These are phyloP conservation scores for Choristoneura rosaceana DNA, from an alignment of 2,888 invertebrate species.

Conservation along the genomic window DNA sequence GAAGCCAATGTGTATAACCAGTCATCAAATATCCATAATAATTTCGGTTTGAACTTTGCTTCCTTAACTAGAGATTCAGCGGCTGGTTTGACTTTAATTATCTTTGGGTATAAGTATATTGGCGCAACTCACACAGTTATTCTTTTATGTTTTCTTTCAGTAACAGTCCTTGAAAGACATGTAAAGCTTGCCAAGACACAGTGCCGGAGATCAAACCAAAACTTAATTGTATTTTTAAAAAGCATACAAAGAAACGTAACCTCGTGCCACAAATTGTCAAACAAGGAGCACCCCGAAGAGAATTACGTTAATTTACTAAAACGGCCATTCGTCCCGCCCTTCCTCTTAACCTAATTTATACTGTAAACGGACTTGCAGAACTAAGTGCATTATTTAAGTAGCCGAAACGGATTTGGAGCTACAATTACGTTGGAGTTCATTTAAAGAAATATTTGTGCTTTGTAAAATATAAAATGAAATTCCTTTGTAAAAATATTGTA, in stretches of 20 bases:
- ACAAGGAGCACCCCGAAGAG: slow-evolving; percentile 16
- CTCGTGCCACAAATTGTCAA: slow-evolving; percentile 16
- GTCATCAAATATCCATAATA: too few relatives aligned
- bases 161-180: too few relatives aligned
- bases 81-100: too few relatives aligned
- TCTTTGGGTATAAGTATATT: too few relatives aligned
- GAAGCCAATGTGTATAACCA: too few relatives aligned
- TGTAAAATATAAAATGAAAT: background rate
- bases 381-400: slow-evolving; percentile 36
- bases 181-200: background rate
- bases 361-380: slow-evolving; percentile 29
- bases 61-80: too few relatives aligned
- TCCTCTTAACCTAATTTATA: slow-evolving; percentile 38
- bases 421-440: background rate
- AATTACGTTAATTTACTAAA: slow-evolving; percentile 38
- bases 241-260: background rate
- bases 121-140: too few relatives aligned
- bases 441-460: background rate
- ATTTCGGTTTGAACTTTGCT: too few relatives aligned
- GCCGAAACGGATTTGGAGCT: slow-evolving; percentile 15
- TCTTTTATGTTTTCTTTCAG: too few relatives aligned
- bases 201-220: background rate
- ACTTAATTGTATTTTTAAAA: background rate
- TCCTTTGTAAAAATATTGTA: slow-evolving; percentile 19
- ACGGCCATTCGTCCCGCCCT: slow-evolving; percentile 30